Evolutionary conservation across 2,113 vertebrate species (phyloP), one percentile per base, ranked within the genome.

Genomic region (Mormoops blainvillei): DNA sequence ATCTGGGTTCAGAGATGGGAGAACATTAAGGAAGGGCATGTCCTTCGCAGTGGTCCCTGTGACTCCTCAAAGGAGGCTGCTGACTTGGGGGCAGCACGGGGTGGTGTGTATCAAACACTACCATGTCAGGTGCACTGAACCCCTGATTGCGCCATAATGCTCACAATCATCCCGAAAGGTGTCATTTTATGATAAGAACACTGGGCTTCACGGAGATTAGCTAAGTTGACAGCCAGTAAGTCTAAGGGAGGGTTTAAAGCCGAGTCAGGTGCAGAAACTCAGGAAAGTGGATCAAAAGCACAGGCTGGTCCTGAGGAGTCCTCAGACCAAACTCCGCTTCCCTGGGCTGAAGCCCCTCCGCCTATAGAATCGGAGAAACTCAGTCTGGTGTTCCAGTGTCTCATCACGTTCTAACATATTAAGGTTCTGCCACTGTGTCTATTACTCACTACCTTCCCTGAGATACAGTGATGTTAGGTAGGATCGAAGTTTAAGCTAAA

Each of bases 401-500:
- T 50, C 43, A 83, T 22, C 24, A 63, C 15, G 4, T 73, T 82
- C 8, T 71, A 52, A 82, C 73, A 56, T n/a, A 48, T 74, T 63
- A 41, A 76, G 33, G 10, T 58, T 16, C 56, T 48, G 28, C 43
- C 19, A 77, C 18, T 63, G 18, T 36, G 3, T 58, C 22, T 61
- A 14, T 14, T 68, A 33, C 18, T 38, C 10, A 9, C 19, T 58
- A 24, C 28, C 54, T 43, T 67, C 5, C 22, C 15, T 63, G 31
- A 94, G 56, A 91, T 58, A 93, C 68, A 86, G n/a, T 81, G 50
- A 89, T 61, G 92, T 67, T 81, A 76, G 0, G 50, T 80, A 95
- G 88, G 97, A 92, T 98, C 95, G 97, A 96, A 97, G 93, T 97
- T 96, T 11, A 95, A 89, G 92, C 31, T 43, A 93, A 95, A 96